Base-by-base conservation (phyloP, 2,113 vertebrate genomes). In the Hirundichthys speculiger region DNA sequence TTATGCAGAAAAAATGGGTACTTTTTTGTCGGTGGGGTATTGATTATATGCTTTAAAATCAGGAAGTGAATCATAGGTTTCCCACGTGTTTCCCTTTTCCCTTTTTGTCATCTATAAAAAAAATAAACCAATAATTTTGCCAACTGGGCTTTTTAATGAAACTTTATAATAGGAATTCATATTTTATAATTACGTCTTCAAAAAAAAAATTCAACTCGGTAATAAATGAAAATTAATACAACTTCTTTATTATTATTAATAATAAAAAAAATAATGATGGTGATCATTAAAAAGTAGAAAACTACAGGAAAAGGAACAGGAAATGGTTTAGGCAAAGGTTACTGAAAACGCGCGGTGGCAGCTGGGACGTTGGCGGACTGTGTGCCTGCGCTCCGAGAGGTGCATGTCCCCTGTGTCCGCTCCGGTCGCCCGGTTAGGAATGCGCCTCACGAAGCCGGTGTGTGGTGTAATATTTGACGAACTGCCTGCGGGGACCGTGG, bases 361-460 rank as follows among this genome's bases (percentile, higher is more conserved):
- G 86, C 64, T 66, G 93, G 93, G 92, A 92, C 79, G 63, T 89
- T 80, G 90, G 92, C 76, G 93, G 90, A 90, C 83, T 84, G 90
- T 89, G 85, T 85, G 85, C 81, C 84, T 89, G 73, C 65, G 87
- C 87, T 61, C 76, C 82, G 75, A 84, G 72, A 88, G 88, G 77
- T 93, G 88, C 88, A 91, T 94, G 93, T 93, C 91, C 91, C 90
- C 87, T 91, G 92, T 92, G 92, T 93, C 91, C 89, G 93, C 89
- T 90, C 85, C 83, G 90, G 84, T 92, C 80, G 90, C 79, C 83
- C 80, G 88, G 80, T 75, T 58, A 84, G 89, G 89, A 92, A 89
- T 91, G 89, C 82, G 59, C 61, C 71, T 72, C 75, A 47, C 64
- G 52, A 69, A 70, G 14, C 72, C 59, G 54, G 38, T 69, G 76